Evolutionary conservation across 2,888 invertebrate genomes (phyloP).

Genomic region (Holacanthella duospinosa): DNA sequence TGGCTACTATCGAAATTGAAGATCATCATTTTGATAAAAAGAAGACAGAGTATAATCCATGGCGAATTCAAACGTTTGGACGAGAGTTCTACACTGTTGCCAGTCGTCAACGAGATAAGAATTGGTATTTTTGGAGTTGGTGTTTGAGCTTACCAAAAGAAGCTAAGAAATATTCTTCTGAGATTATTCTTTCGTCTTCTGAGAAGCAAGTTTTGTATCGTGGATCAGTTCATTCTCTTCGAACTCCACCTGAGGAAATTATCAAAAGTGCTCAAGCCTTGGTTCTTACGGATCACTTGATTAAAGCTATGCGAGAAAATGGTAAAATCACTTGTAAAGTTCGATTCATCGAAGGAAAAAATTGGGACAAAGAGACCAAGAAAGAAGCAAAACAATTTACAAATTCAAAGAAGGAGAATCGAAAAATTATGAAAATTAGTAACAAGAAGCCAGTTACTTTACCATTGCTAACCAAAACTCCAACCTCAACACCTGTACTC

Average conservation of each 20-base stretch:
- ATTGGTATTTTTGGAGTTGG: slow-evolving; percentile 22
- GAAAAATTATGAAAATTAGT: not conserved
- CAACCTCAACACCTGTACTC: not conserved
- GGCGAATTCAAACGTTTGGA: slow-evolving; percentile 14
- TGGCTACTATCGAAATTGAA: slow-evolving; percentile 15
- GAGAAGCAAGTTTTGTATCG: slow-evolving; percentile 18
- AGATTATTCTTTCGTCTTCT: slow-evolving; percentile 12
- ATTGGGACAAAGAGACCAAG: slow-evolving; percentile 12
- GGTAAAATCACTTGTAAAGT: slow-evolving; percentile 14
- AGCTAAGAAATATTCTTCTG: slow-evolving; percentile 16
- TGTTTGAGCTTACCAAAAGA: slow-evolving; percentile 12
- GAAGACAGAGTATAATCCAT: slow-evolving; percentile 22
- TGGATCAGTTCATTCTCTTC: slow-evolving; percentile 16
- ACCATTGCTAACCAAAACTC: not conserved
- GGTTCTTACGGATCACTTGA: slow-evolving; percentile 15
- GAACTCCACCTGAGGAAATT: slow-evolving; percentile 13
- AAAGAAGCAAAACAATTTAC: not conserved
- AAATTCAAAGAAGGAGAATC: not conserved
- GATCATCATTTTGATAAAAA: slow-evolving; percentile 19
- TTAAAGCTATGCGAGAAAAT: slow-evolving; percentile 17
- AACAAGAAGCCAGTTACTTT: not conserved
- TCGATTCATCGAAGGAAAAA: slow-evolving; percentile 16
- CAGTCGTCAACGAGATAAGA: slow-evolving; percentile 13
- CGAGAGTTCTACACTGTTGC: slow-evolving; percentile 16
- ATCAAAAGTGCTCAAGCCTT: slow-evolving; percentile 14